Evolutionary conservation across 2,888 invertebrate species (phyloP), one percentile per base, ranked within the genome.

Genomic region (Meta bourneti): DNA sequence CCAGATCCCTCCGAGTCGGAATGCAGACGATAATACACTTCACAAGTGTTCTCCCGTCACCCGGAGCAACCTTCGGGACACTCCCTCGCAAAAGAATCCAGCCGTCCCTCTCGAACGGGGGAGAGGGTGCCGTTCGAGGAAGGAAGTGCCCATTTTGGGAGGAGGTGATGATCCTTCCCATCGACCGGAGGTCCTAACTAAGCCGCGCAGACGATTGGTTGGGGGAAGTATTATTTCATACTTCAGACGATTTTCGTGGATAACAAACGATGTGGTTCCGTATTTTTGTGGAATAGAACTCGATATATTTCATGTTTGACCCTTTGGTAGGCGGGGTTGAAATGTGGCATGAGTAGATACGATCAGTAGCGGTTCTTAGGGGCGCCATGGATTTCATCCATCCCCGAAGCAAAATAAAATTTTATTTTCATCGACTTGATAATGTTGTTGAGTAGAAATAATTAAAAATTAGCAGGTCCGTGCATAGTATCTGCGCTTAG

Each of bases 1-100:
- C 34, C 34, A 34, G 34, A 34, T 34, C 34, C 34, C 34, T 34
- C 34, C 34, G 34, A 34, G 34, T 34, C 34, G 34, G 34, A 34
- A 34, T 34, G 34, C 34, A 34, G 34, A 34, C 34, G 34, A 34
- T 34, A 34, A 34, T 34, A 34, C 34, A 4, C 34, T 34, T 69
- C 11, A 16, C 13, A 13, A 16, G 69, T 75, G 34, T 34, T 48
- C 75, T 16, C 11, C 75, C 77, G 52, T 52, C 77, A 51, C 77
- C 52, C 77, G 51, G 49, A n/a, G 52, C 49, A 52, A 77, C 77
- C 77, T 49, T 77, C 77, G 77, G 52, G 77, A 77, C 34, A 77
- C 77, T 51, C 77, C 77, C 77, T 52, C 19, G 77, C 51, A 77
- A 77, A 51, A 77, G 77, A 77, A 77, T 77, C 52, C 77, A 52